phyloP scores from a whole-genome alignment of 1,140 invertebrate genomes.

The Drosophila guanche region DNA sequence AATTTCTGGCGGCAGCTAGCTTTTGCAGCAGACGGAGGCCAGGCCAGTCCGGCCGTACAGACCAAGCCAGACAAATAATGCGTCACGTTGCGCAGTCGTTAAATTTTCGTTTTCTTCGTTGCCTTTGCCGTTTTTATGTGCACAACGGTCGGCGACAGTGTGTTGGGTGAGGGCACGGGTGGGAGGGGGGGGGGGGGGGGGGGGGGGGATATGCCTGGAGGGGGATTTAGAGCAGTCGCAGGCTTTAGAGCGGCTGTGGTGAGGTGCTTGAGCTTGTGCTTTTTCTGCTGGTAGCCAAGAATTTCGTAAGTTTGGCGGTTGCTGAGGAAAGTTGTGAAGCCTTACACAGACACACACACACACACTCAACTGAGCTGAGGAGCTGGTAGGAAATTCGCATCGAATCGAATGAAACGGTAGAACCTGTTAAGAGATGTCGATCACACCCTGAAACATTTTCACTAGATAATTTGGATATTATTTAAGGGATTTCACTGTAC shows the following conservation, averaged over 20 bases:
- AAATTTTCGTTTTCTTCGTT: constrained; percentile 76
- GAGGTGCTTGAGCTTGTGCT: constrained; percentile 56
- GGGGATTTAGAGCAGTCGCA: constrained; percentile 49
- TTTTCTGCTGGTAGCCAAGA: constrained; percentile 67
- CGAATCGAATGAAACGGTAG: constrained; percentile 40
- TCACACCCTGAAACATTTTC: too few species aligned
- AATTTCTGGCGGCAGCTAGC: constrained; percentile 74
- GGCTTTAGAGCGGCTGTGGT: constrained; percentile 24
- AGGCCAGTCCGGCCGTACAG: constrained; percentile 20
- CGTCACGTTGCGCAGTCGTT: constrained; percentile 81
- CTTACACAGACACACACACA: constrained; percentile 20
- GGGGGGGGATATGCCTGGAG: constrained; percentile 1
- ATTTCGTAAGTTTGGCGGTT: constrained; percentile 64
- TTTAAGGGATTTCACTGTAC: constrained; percentile 11
- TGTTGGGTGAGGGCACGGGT: constrained; percentile 25
- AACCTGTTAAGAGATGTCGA: constrained; percentile 3
- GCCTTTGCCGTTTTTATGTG: constrained; percentile 73
- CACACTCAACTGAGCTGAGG: constrained; percentile 29
- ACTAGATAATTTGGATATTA: constrained; percentile 20
- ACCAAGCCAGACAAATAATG: constrained; percentile 75
- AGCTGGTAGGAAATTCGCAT: constrained; percentile 45
- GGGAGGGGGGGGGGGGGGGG: neutral
- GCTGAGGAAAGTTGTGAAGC: constrained; percentile 69
- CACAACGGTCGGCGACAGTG: constrained; percentile 65
- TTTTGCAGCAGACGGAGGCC: constrained; percentile 43